These are phyloP conservation scores for Atopsyche davidsoni DNA, from an alignment of 1,140 invertebrate species.

Conservation along the genomic window DNA sequence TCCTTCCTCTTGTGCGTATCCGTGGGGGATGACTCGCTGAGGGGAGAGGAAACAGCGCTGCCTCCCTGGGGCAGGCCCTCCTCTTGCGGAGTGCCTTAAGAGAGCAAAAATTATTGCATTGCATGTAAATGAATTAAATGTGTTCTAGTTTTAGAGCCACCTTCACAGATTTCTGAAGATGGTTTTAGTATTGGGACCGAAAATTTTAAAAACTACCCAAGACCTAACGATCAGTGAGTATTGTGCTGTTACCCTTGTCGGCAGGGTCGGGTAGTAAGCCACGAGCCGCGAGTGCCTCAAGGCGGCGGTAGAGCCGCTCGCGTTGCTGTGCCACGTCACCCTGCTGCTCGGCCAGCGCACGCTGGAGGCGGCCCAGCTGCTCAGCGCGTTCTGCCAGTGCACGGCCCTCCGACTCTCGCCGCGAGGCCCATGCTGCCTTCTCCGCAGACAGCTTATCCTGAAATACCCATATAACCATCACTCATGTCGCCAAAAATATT, in stretches of 20 bases:
- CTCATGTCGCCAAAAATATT: no score
- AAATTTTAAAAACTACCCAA: no score
- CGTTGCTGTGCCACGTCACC: conserved; percentile 78
- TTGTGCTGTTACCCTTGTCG: conserved; percentile 22
- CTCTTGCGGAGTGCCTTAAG: conserved; percentile 13
- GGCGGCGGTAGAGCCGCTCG: conserved; percentile 76
- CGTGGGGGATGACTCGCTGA: conserved; percentile 33
- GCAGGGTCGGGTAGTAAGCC: conserved; percentile 50
- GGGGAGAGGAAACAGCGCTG: conserved; percentile 32
- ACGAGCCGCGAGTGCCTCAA: conserved; percentile 70
- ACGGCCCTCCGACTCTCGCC: conserved; percentile 39
- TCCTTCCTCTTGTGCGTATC: conserved; percentile 49
- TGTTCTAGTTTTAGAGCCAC: no score
- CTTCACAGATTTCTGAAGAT: no score
- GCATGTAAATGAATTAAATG: no score
- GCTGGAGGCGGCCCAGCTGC: conserved; percentile 38
- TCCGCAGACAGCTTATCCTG: conserved; percentile 75
- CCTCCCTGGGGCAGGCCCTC: conserved; percentile 33
- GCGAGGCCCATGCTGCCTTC: conserved; percentile 66
- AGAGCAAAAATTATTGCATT: no score
- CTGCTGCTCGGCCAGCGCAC: conserved; percentile 60
- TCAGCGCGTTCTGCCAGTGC: conserved; percentile 23
- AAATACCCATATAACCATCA: no score
- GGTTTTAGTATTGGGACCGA: no score
- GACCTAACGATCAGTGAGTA: no score